A percentile compares a stretch with the other conserved stretches of the same genome.
Evolutionary conservation across 2,797 vertebrate species (phyloP).

Genomic region (Stomatorhinus walkeri): DNA sequence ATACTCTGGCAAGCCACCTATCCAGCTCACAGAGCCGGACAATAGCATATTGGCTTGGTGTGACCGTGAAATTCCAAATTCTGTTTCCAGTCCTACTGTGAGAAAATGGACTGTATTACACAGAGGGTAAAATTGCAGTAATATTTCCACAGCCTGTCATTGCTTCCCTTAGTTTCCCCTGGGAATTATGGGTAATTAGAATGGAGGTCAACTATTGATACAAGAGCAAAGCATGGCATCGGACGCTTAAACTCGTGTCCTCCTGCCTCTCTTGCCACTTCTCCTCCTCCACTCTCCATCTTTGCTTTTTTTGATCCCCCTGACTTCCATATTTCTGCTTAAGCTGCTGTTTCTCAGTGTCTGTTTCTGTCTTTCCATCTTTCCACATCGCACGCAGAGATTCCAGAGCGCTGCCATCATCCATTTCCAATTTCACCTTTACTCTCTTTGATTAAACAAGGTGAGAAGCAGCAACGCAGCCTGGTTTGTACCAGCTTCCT

Average conservation of each 20-base stretch:
- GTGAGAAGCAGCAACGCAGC: not conserved
- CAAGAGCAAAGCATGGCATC: not conserved
- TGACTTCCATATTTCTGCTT: not conserved
- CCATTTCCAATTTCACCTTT: not conserved
- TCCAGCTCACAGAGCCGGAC: not conserved
- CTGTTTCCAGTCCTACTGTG: not conserved
- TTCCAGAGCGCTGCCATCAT: not conserved
- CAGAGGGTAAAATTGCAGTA: not conserved
- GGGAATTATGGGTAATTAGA: conserved; percentile 12
- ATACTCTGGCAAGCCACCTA: not conserved
- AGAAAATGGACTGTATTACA: not conserved
- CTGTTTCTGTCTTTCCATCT: not conserved
- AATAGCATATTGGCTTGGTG: not conserved
- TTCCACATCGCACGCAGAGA: not conserved
- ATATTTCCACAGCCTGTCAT: not conserved
- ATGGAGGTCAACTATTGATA: not conserved
- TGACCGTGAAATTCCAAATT: not conserved
- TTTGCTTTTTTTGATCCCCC: not conserved
- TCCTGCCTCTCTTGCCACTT: not conserved
- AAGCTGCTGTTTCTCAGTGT: not conserved
- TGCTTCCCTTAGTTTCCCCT: not conserved
- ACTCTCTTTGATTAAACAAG: not conserved
- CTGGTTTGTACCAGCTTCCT: not conserved
- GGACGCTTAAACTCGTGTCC: not conserved
- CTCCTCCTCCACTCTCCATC: not conserved